Percentiles rank a stretch among this genome's conserved stretches.
phyloP scores from a whole-genome alignment of 1,140 invertebrate species.

The Drosophila kurseongensis region DNA sequence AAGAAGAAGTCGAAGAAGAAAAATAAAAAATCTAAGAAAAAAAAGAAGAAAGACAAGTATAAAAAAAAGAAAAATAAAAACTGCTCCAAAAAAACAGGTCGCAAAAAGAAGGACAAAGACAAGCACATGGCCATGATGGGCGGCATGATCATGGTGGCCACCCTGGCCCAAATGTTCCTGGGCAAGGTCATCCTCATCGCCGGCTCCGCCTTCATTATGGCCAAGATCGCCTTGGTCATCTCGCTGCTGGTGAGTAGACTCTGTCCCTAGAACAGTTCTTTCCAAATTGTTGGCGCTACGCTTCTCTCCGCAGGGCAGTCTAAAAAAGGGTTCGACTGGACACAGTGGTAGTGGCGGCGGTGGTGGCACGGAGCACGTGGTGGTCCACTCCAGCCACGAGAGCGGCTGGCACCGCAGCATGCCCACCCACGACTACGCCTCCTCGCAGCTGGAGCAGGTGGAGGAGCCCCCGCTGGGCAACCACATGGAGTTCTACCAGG shows the following conservation, averaged over 20 bases:
- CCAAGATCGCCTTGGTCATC: slow-evolving; percentile 89
- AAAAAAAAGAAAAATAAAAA: slow-evolving; percentile 69
- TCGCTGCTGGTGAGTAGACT: slow-evolving; percentile 86
- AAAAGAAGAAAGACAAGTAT: slow-evolving; percentile 58
- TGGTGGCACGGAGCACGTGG: slow-evolving; percentile 85
- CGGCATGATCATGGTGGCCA: slow-evolving; percentile 88
- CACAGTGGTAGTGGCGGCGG: slow-evolving; percentile 82
- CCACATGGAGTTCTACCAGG: slow-evolving; percentile 54
- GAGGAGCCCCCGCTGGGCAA: slow-evolving; percentile 22
- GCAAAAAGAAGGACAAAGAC: slow-evolving; percentile 84
- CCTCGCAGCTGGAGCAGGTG: slow-evolving; percentile 32
- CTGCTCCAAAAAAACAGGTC: slow-evolving; percentile 80
- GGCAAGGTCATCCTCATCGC: slow-evolving; percentile 89
- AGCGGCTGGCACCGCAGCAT: slow-evolving; percentile 81
- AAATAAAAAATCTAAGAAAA: slow-evolving; percentile 46
- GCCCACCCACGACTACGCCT: slow-evolving; percentile 57
- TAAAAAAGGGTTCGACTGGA: slow-evolving; percentile 87
- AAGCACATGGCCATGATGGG: slow-evolving; percentile 87
- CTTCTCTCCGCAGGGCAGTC: slow-evolving; percentile 85
- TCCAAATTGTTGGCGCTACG: slow-evolving; percentile 62
- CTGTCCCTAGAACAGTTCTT: slow-evolving; percentile 14
- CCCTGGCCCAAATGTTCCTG: slow-evolving; percentile 88
- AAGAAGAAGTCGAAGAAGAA: slow-evolving; percentile 53
- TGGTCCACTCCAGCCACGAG: slow-evolving; percentile 85
- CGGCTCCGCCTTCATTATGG: slow-evolving; percentile 88